A percentile compares a stretch with the other conserved stretches of the same genome.
Evolutionary conservation across 2,797 vertebrate species (phyloP).

Genomic region (Morus bassanus): DNA sequence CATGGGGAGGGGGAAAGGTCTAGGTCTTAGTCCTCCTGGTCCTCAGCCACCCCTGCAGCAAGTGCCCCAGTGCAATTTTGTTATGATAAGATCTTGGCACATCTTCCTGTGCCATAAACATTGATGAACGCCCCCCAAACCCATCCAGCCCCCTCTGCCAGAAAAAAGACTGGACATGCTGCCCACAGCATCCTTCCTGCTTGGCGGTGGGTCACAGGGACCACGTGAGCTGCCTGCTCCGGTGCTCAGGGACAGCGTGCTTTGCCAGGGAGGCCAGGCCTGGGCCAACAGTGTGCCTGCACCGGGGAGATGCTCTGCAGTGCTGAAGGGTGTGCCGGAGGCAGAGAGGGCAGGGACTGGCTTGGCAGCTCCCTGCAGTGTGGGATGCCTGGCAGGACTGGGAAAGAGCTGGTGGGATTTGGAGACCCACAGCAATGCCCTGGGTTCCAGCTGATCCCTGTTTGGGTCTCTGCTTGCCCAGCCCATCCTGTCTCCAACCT

Average conservation of each 20-base stretch:
- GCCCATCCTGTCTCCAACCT: neutral
- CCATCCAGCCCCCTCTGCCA: neutral
- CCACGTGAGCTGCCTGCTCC: accelerated
- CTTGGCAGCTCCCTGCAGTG: neutral
- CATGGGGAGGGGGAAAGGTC: neutral
- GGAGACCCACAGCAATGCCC: neutral
- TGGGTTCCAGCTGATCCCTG: neutral
- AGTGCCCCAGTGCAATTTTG: neutral
- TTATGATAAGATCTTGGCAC: neutral
- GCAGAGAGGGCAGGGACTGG: neutral
- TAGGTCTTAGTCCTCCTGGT: neutral
- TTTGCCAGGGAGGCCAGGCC: neutral
- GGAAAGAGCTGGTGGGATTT: neutral
- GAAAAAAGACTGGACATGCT: neutral
- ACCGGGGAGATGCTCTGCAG: accelerated
- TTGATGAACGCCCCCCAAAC: too few species aligned
- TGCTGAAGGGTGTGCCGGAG: neutral
- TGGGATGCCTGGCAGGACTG: neutral
- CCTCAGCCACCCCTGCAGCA: neutral
- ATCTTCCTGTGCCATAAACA: neutral
- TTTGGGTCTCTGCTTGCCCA: neutral
- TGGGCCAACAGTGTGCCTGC: neutral
- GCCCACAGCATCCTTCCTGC: neutral
- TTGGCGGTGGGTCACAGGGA: neutral
- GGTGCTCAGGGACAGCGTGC: neutral